Evolutionary conservation across 2,888 invertebrate genomes (phyloP).

Genomic region (Eristalis intricaria): DNA sequence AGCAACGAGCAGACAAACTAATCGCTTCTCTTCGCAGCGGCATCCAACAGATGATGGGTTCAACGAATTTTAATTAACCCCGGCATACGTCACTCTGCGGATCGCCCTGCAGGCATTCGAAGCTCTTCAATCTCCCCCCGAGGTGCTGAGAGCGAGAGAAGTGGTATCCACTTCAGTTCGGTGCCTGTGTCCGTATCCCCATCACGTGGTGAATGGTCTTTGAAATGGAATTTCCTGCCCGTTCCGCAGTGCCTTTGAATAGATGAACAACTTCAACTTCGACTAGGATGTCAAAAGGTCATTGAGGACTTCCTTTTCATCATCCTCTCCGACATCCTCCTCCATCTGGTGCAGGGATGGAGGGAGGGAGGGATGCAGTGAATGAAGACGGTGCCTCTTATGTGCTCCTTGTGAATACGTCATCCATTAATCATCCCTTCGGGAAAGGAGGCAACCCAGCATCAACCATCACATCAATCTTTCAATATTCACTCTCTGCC

Average conservation of each 20-base stretch:
- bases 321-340: neutral
- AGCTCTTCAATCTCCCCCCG: conserved; percentile 9
- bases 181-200: neutral
- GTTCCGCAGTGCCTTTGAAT: conserved; percentile 10
- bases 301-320: conserved; percentile 17
- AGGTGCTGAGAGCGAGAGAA: neutral
- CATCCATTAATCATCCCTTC: conserved; percentile 64
- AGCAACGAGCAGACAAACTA: neutral
- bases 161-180: neutral
- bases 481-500: conserved; percentile 32
- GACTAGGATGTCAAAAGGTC: conserved; percentile 60
- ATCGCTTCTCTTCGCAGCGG: neutral
- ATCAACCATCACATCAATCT: conserved; percentile 57
- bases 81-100: conserved; percentile 37
- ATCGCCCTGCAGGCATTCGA: neutral
- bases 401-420: conserved; percentile 37
- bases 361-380: conserved; percentile 25
- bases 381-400: conserved; percentile 27
- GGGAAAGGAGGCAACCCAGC: conserved; percentile 8
- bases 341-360: neutral
- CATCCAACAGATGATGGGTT: conserved; percentile 54
- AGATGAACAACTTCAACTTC: conserved; percentile 50
- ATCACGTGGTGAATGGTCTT: conserved; percentile 20
- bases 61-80: conserved; percentile 66
- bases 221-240: conserved; percentile 30